These are phyloP conservation scores for Cherax destructor DNA, from an alignment of 1,140 invertebrate species.

Conservation along the genomic window DNA sequence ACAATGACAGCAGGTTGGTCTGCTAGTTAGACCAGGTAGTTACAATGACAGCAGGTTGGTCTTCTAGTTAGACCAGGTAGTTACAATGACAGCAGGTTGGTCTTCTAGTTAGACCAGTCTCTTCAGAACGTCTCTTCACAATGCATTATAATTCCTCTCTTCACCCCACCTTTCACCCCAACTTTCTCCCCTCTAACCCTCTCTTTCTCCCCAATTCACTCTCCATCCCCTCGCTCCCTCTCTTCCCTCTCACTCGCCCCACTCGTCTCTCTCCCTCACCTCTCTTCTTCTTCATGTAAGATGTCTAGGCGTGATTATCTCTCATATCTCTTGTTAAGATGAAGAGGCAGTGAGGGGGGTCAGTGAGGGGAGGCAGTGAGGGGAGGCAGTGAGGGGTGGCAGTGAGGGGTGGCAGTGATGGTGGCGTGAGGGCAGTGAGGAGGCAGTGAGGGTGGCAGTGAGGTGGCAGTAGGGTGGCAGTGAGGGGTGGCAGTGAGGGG, in stretches of 20 bases:
- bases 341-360: too few relatives aligned
- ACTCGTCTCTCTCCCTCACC: not conserved
- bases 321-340: not conserved
- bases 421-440: too few relatives aligned
- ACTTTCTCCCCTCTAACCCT: not conserved
- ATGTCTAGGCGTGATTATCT: not conserved
- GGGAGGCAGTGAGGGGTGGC: not conserved
- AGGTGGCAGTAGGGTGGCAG: not conserved
- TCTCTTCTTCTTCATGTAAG: not conserved
- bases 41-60: too few relatives aligned
- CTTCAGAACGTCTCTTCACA: too few relatives aligned
- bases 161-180: not conserved
- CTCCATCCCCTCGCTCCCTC: not conserved
- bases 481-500: not conserved
- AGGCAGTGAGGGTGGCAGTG: too few relatives aligned
- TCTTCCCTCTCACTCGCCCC: not conserved
- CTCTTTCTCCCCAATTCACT: not conserved
- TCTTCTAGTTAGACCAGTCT: too few relatives aligned
- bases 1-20: too few relatives aligned
- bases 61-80: too few relatives aligned
- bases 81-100: too few relatives aligned
- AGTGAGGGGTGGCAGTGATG: too few relatives aligned
- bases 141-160: too few relatives aligned
- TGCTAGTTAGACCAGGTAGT: too few relatives aligned
- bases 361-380: not conserved